A percentile compares a stretch with the other conserved stretches of the same genome.
These are phyloP conservation scores for Xestia xanthographa DNA, from an alignment of 2,888 invertebrate species.

Conservation along the genomic window DNA sequence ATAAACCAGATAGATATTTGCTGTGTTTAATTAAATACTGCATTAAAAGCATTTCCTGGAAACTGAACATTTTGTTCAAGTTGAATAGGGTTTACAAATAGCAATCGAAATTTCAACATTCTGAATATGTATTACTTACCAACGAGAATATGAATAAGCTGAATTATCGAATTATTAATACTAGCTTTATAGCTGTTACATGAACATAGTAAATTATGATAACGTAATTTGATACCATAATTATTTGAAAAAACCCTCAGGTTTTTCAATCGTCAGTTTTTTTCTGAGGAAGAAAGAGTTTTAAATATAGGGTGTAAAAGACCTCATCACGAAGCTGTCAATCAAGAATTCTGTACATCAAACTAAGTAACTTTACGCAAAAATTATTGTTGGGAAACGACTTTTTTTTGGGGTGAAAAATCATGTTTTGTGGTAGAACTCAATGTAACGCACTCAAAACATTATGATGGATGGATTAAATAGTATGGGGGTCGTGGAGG, in stretches of 20 bases:
- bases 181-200: background rate
- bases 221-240: background rate
- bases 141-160: background rate
- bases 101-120: conserved; percentile 7
- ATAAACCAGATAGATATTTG: conserved; percentile 10
- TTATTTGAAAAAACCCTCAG: background rate
- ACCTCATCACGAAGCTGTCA: too few species aligned
- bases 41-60: conserved; percentile 5
- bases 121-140: background rate
- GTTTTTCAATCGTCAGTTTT: background rate
- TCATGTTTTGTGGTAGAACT: too few species aligned
- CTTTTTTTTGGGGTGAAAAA: too few species aligned
- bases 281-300: background rate
- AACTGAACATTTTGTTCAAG: conserved; percentile 8
- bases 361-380: too few species aligned
- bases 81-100: conserved; percentile 6
- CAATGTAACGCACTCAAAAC: too few species aligned
- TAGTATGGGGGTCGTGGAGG: too few species aligned
- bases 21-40: conserved; percentile 18
- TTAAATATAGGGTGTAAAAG: too few species aligned
- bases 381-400: too few species aligned
- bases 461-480: too few species aligned
- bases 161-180: background rate
- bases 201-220: background rate
- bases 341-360: too few species aligned